These are phyloP conservation scores for Tauraco erythrolophus DNA, from an alignment of 2,113 vertebrate genomes.

Conservation along the genomic window DNA sequence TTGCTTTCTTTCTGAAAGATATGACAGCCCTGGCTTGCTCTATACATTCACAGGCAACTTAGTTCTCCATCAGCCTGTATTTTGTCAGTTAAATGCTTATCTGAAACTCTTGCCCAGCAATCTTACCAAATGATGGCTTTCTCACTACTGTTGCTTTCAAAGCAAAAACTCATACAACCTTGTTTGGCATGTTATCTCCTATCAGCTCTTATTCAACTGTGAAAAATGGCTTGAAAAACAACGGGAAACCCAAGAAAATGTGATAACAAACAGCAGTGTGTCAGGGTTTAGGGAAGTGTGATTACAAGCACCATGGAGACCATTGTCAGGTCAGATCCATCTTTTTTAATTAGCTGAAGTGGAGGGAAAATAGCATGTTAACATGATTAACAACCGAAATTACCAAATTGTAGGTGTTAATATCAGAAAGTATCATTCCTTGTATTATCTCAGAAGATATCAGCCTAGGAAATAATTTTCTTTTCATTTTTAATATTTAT, in stretches of 20 bases:
- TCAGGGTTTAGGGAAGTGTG: not conserved
- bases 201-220: not conserved
- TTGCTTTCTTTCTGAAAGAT: not conserved
- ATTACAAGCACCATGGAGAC: slow-evolving; percentile 30
- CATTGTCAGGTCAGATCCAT: slow-evolving; percentile 6
- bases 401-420: not conserved
- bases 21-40: not conserved
- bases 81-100: slow-evolving; percentile 23
- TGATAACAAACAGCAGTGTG: slow-evolving; percentile 17
- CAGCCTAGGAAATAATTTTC: not conserved
- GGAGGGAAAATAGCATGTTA: not conserved
- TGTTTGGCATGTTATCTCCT: not conserved
- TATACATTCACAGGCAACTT: not conserved
- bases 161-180: not conserved
- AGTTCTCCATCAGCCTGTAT: not conserved
- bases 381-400: not conserved
- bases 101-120: slow-evolving; percentile 19
- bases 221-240: slow-evolving; percentile 28
- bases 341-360: slow-evolving; percentile 25
- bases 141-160: slow-evolving; percentile 6
- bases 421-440: not conserved
- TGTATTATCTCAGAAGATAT: not conserved
- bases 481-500: not conserved
- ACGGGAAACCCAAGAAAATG: not conserved
- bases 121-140: slow-evolving; percentile 9